Percentiles rank a stretch among this genome's conserved stretches.
Evolutionary conservation across 2,797 vertebrate genomes (phyloP).

Genomic region (Sciaenops ocellatus): DNA sequence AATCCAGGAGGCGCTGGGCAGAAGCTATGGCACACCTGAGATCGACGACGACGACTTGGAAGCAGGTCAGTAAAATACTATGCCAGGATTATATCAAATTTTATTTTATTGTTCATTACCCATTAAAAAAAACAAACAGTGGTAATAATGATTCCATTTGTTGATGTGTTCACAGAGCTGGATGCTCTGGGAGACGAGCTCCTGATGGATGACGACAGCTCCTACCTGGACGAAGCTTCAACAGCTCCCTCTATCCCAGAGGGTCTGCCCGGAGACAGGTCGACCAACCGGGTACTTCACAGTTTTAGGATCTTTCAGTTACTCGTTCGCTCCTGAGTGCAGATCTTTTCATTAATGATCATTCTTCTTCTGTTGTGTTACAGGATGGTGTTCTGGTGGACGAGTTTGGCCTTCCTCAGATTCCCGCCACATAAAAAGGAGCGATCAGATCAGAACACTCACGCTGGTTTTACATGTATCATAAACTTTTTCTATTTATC

Average conservation of each 20-base stretch:
- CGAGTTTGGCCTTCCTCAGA: slow-evolving; percentile 98
- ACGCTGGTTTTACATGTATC: slow-evolving; percentile 76
- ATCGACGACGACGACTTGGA: slow-evolving; percentile 97
- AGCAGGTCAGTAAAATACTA: slow-evolving; percentile 86
- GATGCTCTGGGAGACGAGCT: slow-evolving; percentile 96
- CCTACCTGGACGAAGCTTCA: slow-evolving; percentile 96
- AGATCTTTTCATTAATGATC: rapidly evolving
- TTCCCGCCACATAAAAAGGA: slow-evolving; percentile 92
- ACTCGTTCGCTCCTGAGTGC: rapidly evolving
- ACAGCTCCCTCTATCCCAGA: slow-evolving; percentile 95
- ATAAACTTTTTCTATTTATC: slow-evolving; percentile 81
- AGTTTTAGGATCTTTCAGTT: rapidly evolving
- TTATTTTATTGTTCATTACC: neutral
- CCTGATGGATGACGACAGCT: slow-evolving; percentile 94
- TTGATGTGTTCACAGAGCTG: slow-evolving; percentile 86
- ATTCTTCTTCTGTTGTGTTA: slow-evolving; percentile 44
- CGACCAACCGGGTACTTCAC: slow-evolving; percentile 89
- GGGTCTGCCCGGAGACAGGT: slow-evolving; percentile 90
- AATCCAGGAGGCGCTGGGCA: slow-evolving; percentile 93
- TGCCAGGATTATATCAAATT: neutral
- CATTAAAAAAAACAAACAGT: neutral
- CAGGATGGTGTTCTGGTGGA: slow-evolving; percentile 98
- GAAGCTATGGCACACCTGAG: slow-evolving; percentile 96
- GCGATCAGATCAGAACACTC: slow-evolving; percentile 38
- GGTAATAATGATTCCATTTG: neutral